Conservation (phyloP, 2,113 vertebrate species). For the Paradoxurus hermaphroditus region DNA sequence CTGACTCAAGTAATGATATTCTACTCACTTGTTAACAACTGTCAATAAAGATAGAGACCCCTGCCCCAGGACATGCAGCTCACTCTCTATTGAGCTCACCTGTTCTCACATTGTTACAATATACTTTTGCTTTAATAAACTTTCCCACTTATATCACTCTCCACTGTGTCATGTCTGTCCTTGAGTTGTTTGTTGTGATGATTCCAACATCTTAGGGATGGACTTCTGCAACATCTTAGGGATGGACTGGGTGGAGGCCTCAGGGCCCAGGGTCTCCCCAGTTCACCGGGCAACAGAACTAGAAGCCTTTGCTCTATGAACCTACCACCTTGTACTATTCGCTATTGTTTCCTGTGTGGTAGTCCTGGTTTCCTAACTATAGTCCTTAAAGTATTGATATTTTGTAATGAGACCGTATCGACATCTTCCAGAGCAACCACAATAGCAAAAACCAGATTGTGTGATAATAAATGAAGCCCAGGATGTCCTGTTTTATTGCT, state of each 20-base stretch:
- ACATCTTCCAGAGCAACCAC: not conserved
- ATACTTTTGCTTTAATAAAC: not conserved
- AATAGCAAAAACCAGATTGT: not conserved
- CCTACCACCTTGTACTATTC: not conserved
- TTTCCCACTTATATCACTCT: not conserved
- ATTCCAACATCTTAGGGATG: not conserved
- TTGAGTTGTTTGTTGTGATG: not conserved
- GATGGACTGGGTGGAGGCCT: not conserved
- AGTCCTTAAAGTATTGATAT: not conserved
- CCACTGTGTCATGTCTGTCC: not conserved
- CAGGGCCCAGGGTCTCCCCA: not conserved
- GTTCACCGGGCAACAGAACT: not conserved
- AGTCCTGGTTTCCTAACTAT: not conserved
- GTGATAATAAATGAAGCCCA: constrained; percentile 33
- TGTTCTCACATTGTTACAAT: not conserved
- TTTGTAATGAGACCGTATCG: not conserved
- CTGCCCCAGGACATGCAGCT: not conserved
- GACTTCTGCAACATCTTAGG: not conserved
- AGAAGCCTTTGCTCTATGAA: not conserved
- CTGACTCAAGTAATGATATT: not conserved
- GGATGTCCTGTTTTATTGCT: not conserved
- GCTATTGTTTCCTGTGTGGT: not conserved
- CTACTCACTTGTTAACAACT: not conserved
- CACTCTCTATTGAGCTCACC: not conserved
- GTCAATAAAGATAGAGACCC: not conserved